Conservation (phyloP, 2,113 vertebrate genomes). For the Poecile atricapillus region DNA sequence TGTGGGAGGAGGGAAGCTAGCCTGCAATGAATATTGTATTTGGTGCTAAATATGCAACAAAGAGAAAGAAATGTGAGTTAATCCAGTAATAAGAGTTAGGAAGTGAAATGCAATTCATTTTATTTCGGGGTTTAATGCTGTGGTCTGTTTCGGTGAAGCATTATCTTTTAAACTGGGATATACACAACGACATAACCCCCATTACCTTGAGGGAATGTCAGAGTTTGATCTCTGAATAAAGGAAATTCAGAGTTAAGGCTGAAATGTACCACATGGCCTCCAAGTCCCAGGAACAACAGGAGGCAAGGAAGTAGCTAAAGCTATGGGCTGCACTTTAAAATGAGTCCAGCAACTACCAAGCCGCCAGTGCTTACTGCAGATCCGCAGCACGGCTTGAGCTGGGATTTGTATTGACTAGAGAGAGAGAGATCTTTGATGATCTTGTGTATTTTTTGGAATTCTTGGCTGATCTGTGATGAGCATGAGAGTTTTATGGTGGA, state of each 20-base stretch:
- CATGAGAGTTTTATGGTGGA: neutral
- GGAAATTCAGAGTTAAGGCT: slow-evolving; percentile 72
- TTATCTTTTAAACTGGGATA: slow-evolving; percentile 66
- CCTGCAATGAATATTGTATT: slow-evolving; percentile 40
- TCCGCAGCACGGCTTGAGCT: neutral
- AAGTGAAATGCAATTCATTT: slow-evolving; percentile 17
- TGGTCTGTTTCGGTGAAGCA: slow-evolving; percentile 28
- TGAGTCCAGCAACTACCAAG: neutral
- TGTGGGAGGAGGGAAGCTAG: slow-evolving; percentile 37
- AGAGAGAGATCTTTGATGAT: neutral
- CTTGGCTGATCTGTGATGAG: neutral
- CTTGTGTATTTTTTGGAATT: neutral
- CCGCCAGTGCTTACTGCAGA: neutral
- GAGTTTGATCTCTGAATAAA: slow-evolving; percentile 69
- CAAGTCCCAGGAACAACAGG: slow-evolving; percentile 49
- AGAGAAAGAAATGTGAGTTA: slow-evolving; percentile 48
- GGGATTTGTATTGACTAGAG: neutral
- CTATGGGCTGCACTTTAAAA: slow-evolving; percentile 43
- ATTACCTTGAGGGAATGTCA: slow-evolving; percentile 65
- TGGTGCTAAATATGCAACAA: slow-evolving; percentile 56
- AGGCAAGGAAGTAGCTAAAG: slow-evolving; percentile 58
- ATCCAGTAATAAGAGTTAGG: slow-evolving; percentile 24
- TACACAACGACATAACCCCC: slow-evolving; percentile 8
- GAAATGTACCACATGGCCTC: slow-evolving; percentile 70
- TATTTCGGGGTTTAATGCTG: slow-evolving; percentile 44